phyloP scores from a whole-genome alignment of 2,888 invertebrate genomes.

The Drosophila anomalipes region DNA sequence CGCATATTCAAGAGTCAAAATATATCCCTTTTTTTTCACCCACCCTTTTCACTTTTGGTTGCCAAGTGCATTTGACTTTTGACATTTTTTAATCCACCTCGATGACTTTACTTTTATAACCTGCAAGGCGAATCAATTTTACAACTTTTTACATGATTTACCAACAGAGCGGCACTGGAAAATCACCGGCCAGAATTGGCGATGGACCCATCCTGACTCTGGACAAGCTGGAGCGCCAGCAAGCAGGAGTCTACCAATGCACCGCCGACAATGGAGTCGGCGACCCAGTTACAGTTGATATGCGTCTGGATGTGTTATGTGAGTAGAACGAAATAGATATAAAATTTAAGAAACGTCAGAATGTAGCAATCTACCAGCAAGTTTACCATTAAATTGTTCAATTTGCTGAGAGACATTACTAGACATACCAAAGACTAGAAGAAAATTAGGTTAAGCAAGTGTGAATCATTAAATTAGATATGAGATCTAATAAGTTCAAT shows the following conservation, averaged over 20 bases:
- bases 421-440: not conserved
- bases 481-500: not conserved
- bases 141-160: conserved; percentile 2
- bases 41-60: conserved; percentile 23
- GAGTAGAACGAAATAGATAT: conserved; percentile 83
- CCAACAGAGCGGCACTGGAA: conserved; percentile 84
- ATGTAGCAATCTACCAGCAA: not conserved
- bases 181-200: conserved; percentile 86
- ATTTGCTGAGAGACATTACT: not conserved
- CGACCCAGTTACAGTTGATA: conserved; percentile 88
- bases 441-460: not conserved
- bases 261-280: conserved; percentile 90
- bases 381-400: not conserved
- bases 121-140: conserved; percentile 18
- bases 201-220: conserved; percentile 89
- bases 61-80: conserved; percentile 63
- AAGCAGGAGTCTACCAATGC: conserved; percentile 89
- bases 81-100: conserved; percentile 52
- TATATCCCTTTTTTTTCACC: conserved; percentile 29
- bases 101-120: conserved; percentile 37
- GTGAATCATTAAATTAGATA: not conserved
- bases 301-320: conserved; percentile 89
- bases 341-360: not conserved
- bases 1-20: conserved; percentile 30
- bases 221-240: conserved; percentile 88